Base-by-base conservation (phyloP, 2,888 invertebrate species). In the Plusia festucae region DNA sequence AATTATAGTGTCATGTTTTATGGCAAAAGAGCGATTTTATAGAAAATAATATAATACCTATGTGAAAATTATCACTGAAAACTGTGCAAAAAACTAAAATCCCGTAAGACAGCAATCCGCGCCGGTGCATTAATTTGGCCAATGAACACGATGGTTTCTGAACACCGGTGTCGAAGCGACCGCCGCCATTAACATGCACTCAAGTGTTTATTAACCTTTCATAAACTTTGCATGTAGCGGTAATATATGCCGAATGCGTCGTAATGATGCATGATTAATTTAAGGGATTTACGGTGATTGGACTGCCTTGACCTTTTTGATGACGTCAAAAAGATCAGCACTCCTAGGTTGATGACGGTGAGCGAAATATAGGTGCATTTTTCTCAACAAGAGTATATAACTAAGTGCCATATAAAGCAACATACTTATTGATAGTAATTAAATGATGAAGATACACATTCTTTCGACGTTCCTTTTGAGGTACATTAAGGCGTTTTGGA, bases 71-170 rank as follows among this genome's bases (percentile, higher is more conserved):
- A 44, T n/a, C 24, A 40, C 22, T 15, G 24, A 13, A 15, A 55
- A 24, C 44, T 15, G 55, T n/a, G 56, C 24, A 24, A 24, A n/a
- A 44, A 22, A 22, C 44, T 44, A 16, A 4, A 11, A n/a, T 24
- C 24, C 40, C 24, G 56, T 44, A 24, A 11, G 4, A 44, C n/a
- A 56, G 24, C 56, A 27, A 56, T 56, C 56, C 16, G 55, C 16
- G 1, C 15, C 20, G 46, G 11, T 32, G 11, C 20, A 49, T 49
- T 20, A 49, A 20, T 9, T 20, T 20, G 46, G 3, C 11, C 46
- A 49, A 20, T 9, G 20, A 49, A 9, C 46, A 16, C 20, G 2
- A 49, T 49, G 46, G 46, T 9, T 9, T 3, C 20, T 49, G 46
- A 49, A 11, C 46, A 49, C 18, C 11, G 46, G 9, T 49, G 46